Evolutionary conservation across 2,797 vertebrate species (phyloP).

Genomic region (Acrocephalus scirpaceus): DNA sequence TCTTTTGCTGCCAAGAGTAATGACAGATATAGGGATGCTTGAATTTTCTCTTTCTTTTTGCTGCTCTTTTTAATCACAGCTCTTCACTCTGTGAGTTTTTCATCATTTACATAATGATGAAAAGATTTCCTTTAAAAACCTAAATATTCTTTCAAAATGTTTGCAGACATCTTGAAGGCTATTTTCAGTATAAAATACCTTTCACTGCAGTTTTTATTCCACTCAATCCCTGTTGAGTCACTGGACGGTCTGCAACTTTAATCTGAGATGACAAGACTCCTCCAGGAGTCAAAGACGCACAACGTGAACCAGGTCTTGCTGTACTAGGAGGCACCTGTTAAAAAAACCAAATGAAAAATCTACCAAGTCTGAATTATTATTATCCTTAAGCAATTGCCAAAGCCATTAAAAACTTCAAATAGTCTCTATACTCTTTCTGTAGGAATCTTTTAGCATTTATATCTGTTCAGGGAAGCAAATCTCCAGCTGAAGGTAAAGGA

Average conservation of each 20-base stretch:
- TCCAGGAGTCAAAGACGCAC: constrained; percentile 72
- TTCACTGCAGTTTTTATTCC: constrained; percentile 96
- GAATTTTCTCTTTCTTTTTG: neutral
- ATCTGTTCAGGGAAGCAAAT: neutral
- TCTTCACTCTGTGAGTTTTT: neutral
- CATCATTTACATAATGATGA: neutral
- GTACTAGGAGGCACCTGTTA: constrained; percentile 87
- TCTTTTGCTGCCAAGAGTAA: neutral
- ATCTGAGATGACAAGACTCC: constrained; percentile 91
- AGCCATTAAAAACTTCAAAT: neutral
- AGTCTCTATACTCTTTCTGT: neutral
- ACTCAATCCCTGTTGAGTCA: constrained; percentile 96
- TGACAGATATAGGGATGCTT: neutral
- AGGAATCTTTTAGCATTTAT: neutral
- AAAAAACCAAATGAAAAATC: neutral
- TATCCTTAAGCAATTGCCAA: neutral
- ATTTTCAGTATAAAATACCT: constrained; percentile 76
- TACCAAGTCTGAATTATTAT: neutral
- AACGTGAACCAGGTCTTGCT: constrained; percentile 83
- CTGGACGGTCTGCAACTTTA: constrained; percentile 93
- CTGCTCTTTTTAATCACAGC: neutral
- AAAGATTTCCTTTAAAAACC: neutral
- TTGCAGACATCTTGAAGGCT: neutral
- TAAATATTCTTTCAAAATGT: neutral
- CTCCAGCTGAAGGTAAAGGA: neutral